Base-by-base conservation (phyloP, 2,888 invertebrate genomes). In the Argyra leucocephala region DNA sequence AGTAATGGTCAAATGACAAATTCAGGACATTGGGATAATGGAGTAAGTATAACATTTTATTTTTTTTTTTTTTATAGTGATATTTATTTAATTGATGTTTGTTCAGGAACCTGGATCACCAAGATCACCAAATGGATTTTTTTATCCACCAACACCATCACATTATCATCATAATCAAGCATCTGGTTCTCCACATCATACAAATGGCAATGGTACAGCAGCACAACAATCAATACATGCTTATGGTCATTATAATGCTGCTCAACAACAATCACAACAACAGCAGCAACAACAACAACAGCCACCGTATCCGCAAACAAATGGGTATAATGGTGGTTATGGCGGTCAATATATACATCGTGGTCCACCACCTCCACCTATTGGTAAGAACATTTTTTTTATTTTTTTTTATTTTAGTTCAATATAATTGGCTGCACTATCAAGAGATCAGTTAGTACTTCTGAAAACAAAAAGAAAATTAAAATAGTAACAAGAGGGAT, bases 11-110 rank as follows among this genome's bases (percentile, higher is more conserved):
- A 70, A 67, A 67, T 68, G 66, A 66, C 63, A 48, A 26, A 66
- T 22, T 57, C 66, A 18, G 64, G 63, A 24, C 80, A 81, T 69
- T 77, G 83, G 74, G 83, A 83, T 69, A 84, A 84, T 75, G 84
- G 83, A 74, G 78, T 78, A 73, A 75, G 76, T 72, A 37, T 7
- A 22, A 63, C n/a, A 59, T 64, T 65, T 67, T 31, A 57, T 23
- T 63, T 57, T 57, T 26, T 22, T 64, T 63, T 65, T 63, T 9
- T 9, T 61, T 22, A 62, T 59, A 10, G 31, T 58, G 24, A 58
- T n/a, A 58, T 18, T 62, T 24, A 65, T 64, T 26, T 36, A 60
- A n/a, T n/a, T n/a, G n/a, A n/a, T n/a, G n/a, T n/a, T n/a, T n/a
- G n/a, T n/a, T 21, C 9, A 79, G 79, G 79, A 79, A 66, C 76